Conservation (phyloP, 2,113 vertebrate species). For the Porphyrio hochstetteri region DNA sequence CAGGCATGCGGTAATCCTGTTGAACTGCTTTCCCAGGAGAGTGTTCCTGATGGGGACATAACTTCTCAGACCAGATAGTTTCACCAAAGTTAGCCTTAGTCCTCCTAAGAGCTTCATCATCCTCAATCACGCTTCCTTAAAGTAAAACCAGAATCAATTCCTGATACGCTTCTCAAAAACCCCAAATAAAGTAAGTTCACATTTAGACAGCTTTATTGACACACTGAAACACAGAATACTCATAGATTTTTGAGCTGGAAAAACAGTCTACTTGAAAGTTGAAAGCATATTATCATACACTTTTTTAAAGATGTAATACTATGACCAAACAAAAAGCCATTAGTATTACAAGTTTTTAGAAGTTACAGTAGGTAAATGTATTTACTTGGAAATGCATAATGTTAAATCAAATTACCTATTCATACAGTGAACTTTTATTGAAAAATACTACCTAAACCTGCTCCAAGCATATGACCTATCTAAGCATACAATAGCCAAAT, state of each 20-base stretch:
- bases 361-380: neutral
- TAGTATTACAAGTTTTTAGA: neutral
- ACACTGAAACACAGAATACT: neutral
- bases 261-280: neutral
- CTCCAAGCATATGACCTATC: neutral
- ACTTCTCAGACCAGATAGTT: constrained; percentile 77
- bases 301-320: neutral
- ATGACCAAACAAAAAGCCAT: neutral
- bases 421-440: neutral
- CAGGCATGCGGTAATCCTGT: constrained; percentile 75
- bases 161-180: neutral
- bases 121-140: constrained; percentile 75
- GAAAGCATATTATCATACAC: neutral
- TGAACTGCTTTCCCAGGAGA: constrained; percentile 64
- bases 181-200: neutral
- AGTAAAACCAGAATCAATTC: neutral
- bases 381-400: neutral
- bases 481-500: neutral
- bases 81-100: constrained; percentile 74
- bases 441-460: neutral
- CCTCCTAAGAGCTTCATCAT: constrained; percentile 71
- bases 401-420: neutral
- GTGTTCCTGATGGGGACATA: constrained; percentile 56
- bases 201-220: neutral
- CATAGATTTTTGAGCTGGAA: neutral